Evolutionary conservation across 2,113 vertebrate genomes (phyloP), one percentile per base, ranked within the genome.

Genomic region (Grus americana): DNA sequence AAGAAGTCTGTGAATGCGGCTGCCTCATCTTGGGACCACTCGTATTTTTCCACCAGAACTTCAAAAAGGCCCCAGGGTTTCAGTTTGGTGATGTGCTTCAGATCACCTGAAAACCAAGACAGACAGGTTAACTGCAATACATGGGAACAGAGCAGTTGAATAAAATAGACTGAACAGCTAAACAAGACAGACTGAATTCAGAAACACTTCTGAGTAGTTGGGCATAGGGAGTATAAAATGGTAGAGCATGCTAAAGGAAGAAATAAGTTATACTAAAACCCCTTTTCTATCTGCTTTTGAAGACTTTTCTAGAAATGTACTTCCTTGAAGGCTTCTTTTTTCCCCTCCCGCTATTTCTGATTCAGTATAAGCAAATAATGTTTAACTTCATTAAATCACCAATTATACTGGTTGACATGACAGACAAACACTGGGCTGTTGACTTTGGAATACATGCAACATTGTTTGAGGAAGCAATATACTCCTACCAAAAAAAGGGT

Each of bases 71-170:
- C 99, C 99, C 99, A 99, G 12, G 99, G 99, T 96, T 99, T 99
- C 97, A 99, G 98, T 97, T 99, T 99, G 79, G 98, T 99, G 97
- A 99, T 99, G 97, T 99, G 99, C 90, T 99, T 99, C 94, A 99
- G 98, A 80, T 99, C 99, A 71, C 99, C 99, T 99, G 94, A 2
- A 79, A 92, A 78, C 5, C 88, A 89, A 93, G 74, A 95, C 26
- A 94, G 72, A 20, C 3, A 29, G n/a, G 34, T 79, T 61, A 79
- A 95, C 42, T 38, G 47, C 58, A 72, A 85, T 72, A 36, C 14
- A 21, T 1, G n/a, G 10, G 44, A 75, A 57, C 9, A 50, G 73
- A 17, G 70, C 14, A 36, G 92, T 62, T 81, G 58, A 86, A 32
- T 10, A 55, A 65, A 93, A 87, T 0, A 47, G 55, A n/a, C 42